Evolutionary conservation across 2,888 invertebrate species (phyloP).

Genomic region (Brenthis daphne): DNA sequence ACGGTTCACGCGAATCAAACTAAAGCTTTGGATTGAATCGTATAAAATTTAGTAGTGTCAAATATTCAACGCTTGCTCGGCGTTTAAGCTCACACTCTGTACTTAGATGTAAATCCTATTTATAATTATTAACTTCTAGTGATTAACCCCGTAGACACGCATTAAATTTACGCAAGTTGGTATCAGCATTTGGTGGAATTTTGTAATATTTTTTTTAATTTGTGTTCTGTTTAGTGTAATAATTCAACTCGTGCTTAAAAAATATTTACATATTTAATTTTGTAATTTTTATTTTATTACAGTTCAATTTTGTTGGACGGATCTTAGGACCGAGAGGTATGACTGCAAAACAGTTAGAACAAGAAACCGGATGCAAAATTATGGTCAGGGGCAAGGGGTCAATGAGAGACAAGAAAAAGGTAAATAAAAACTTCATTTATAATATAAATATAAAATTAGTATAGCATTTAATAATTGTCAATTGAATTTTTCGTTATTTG

Average conservation of each 20-base stretch:
- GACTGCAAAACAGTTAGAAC: constrained; percentile 99
- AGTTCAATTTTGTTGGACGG: constrained; percentile 99
- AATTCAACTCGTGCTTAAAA: neutral
- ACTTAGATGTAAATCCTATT: constrained; percentile 64
- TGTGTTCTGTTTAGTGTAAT: no score
- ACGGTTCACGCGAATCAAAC: constrained; percentile 70
- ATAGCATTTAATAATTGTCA: neutral
- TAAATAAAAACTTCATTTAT: constrained; percentile 67
- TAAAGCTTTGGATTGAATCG: constrained; percentile 69
- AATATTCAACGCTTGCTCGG: constrained; percentile 51
- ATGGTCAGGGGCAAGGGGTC: constrained; percentile 99
- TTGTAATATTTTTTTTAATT: constrained; percentile 4
- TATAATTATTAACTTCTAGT: constrained; percentile 61
- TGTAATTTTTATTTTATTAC: constrained; percentile 59
- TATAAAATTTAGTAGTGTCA: constrained; percentile 63
- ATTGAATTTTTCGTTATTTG: constrained; percentile 30
- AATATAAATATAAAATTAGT: neutral
- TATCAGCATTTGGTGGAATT: constrained; percentile 16
- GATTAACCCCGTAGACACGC: constrained; percentile 63
- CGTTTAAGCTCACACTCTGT: constrained; percentile 44
- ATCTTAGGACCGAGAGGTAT: constrained; percentile 99
- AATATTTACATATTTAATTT: neutral
- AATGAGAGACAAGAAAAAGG: constrained; percentile 99
- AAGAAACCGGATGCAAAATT: constrained; percentile 99
- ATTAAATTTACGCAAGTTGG: constrained; percentile 22